Conservation (phyloP, 2,888 invertebrate species). For the Drosophila quinaria region DNA sequence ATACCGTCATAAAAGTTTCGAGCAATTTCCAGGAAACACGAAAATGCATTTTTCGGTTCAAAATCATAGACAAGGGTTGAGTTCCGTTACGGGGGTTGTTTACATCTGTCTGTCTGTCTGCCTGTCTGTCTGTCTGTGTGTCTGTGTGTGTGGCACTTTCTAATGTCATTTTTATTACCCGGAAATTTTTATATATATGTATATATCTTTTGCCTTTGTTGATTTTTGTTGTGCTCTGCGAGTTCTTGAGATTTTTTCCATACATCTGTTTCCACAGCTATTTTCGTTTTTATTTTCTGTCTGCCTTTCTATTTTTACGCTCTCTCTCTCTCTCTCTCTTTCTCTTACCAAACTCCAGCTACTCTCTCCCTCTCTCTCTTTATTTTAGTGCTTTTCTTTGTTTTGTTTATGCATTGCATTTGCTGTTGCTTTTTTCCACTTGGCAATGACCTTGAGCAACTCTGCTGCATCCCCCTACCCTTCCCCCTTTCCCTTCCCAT, state of each 20-base stretch:
- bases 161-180: constrained; percentile 45
- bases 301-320: constrained; percentile 51
- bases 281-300: constrained; percentile 33
- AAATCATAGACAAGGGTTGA: constrained; percentile 23
- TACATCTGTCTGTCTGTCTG: constrained; percentile 13
- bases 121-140: constrained; percentile 3
- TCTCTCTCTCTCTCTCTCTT: constrained; percentile 11
- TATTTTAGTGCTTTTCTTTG: neutral
- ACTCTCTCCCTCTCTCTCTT: neutral
- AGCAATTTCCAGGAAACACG: constrained; percentile 45
- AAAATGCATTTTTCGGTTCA: constrained; percentile 32
- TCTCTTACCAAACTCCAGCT: constrained; percentile 3
- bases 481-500: neutral
- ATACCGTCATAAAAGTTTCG: constrained; percentile 24
- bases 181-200: constrained; percentile 49
- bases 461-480: constrained; percentile 5
- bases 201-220: neutral
- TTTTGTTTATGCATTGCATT: constrained; percentile 32
- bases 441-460: constrained; percentile 72
- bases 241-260: constrained; percentile 47
- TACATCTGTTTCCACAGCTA: constrained; percentile 12
- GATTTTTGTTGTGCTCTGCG: constrained; percentile 21
- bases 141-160: constrained; percentile 51
- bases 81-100: constrained; percentile 45
- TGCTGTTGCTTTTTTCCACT: constrained; percentile 26